Conservation (phyloP, 2,113 vertebrate species). For the Zeus faber region DNA sequence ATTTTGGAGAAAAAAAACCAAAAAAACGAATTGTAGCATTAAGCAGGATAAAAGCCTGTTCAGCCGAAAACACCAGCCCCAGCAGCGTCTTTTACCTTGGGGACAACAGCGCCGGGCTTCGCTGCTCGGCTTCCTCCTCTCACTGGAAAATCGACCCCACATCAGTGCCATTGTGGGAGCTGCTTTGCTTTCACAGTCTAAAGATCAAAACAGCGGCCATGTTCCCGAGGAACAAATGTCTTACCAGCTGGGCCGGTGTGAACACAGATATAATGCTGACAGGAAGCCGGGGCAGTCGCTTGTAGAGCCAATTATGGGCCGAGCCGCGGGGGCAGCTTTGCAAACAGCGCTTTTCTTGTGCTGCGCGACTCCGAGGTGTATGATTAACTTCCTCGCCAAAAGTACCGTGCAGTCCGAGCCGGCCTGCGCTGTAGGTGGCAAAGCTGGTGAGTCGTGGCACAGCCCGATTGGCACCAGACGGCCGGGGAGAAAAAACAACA, state of each 20-base stretch:
- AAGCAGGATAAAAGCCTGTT: too few relatives aligned
- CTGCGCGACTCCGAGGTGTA: slow-evolving; percentile 69
- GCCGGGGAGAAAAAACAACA: slow-evolving; percentile 31
- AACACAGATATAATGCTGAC: slow-evolving; percentile 80
- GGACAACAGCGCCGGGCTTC: slow-evolving; percentile 35
- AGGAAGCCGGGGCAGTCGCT: slow-evolving; percentile 80
- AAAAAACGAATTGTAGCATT: too few relatives aligned
- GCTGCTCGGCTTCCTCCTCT: slow-evolving; percentile 50
- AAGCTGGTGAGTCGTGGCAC: slow-evolving; percentile 55
- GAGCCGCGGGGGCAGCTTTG: slow-evolving; percentile 70
- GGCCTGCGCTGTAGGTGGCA: slow-evolving; percentile 62
- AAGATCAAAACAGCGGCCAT: slow-evolving; percentile 80
- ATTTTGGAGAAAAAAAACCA: neutral
- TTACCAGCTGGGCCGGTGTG: slow-evolving; percentile 67
- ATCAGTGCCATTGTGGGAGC: slow-evolving; percentile 67
- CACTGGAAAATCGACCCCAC: slow-evolving; percentile 66
- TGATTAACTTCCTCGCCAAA: slow-evolving; percentile 78
- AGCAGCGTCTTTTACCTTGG: too few relatives aligned
- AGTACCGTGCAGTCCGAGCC: slow-evolving; percentile 58
- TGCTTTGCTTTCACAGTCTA: slow-evolving; percentile 76
- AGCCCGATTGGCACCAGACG: slow-evolving; percentile 26
- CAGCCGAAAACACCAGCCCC: too few relatives aligned
- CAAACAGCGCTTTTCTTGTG: slow-evolving; percentile 74
- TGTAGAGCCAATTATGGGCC: slow-evolving; percentile 73
- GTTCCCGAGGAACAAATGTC: slow-evolving; percentile 76